phyloP scores from a whole-genome alignment of 2,888 invertebrate genomes.

The Conistra vaccinii region DNA sequence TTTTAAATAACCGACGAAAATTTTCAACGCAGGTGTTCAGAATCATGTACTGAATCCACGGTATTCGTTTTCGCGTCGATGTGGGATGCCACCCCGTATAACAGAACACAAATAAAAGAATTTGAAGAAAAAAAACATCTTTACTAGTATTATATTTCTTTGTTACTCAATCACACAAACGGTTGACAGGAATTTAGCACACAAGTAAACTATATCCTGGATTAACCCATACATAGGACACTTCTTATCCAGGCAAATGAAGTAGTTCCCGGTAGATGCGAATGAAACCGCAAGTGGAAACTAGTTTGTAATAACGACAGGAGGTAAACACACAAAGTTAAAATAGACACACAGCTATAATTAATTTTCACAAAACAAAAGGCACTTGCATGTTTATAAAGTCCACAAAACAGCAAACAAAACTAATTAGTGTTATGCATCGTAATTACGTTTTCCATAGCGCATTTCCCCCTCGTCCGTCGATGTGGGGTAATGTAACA shows the following conservation, averaged over 20 bases:
- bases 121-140: not conserved
- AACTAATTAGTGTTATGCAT: constrained; percentile 51
- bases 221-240: not conserved
- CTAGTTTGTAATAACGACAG: not conserved
- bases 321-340: not conserved
- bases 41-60: no score
- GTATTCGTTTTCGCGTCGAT: no score
- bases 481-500: constrained; percentile 46
- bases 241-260: not conserved
- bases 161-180: not conserved
- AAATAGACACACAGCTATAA: constrained; percentile 3
- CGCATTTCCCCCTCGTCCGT: constrained; percentile 47
- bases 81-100: no score
- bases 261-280: not conserved
- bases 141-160: not conserved
- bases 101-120: not conserved
- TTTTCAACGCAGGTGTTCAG: no score
- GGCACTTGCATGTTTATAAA: constrained; percentile 20
- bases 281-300: not conserved
- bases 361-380: constrained; percentile 32
- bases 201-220: not conserved
- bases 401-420: constrained; percentile 39
- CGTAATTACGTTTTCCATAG: constrained; percentile 39
- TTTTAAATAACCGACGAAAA: no score
- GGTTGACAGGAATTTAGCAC: not conserved